Evolutionary conservation across 2,113 vertebrate genomes (phyloP).

Genomic region (Nothobranchius furzeri): DNA sequence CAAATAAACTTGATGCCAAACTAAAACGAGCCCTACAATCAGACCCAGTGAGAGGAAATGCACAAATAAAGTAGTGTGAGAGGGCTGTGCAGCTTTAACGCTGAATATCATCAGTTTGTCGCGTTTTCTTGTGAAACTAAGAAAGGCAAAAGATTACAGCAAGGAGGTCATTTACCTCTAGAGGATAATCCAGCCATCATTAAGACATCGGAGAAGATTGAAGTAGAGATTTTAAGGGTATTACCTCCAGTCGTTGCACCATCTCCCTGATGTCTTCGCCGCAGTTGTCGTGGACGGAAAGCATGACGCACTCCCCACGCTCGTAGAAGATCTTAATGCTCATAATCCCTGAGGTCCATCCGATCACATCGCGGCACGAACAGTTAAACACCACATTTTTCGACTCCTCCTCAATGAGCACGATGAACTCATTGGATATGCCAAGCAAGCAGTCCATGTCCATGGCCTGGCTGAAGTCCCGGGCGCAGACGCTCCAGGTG

Average conservation of each 20-base stretch:
- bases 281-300: conserved; percentile 88
- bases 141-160: not conserved
- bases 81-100: not conserved
- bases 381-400: conserved; percentile 98
- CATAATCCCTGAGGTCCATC: conserved; percentile 94
- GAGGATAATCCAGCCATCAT: conserved; percentile 25
- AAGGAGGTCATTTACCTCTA: not conserved
- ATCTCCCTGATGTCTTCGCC: conserved; percentile 91
- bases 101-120: conserved; percentile 9
- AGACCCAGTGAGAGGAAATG: conserved; percentile 14
- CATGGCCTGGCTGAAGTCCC: conserved; percentile 90
- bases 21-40: conserved; percentile 23
- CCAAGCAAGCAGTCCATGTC: conserved; percentile 93
- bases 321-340: conserved; percentile 97
- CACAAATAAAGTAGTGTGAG: conserved; percentile 16
- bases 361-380: conserved; percentile 96
- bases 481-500: conserved; percentile 90
- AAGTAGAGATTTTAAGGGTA: conserved; percentile 22
- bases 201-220: conserved; percentile 28
- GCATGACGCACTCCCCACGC: conserved; percentile 92
- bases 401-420: conserved; percentile 92
- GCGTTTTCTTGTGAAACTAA: conserved; percentile 13
- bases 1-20: conserved; percentile 31
- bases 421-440: conserved; percentile 95
- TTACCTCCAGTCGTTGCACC: conserved; percentile 93